Conservation (phyloP, 2,113 vertebrate genomes). For the Corapipo altera region DNA sequence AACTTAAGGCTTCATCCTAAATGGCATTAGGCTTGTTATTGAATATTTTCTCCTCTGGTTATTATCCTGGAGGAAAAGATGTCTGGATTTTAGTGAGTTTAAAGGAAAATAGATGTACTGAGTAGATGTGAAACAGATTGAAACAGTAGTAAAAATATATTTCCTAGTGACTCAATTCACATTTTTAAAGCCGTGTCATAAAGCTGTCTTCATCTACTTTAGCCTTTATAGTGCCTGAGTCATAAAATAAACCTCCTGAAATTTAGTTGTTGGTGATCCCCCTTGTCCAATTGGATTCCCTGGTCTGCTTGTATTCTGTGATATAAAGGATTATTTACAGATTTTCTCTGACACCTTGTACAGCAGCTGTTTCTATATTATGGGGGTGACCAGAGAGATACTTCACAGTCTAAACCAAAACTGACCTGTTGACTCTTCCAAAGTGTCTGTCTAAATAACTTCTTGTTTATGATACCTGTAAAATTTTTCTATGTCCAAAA, state of each 20-base stretch:
- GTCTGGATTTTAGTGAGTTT: neutral
- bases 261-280: neutral
- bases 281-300: neutral
- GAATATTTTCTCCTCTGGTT: neutral
- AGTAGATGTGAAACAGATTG: slow-evolving; percentile 36
- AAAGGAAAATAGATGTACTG: slow-evolving; percentile 5
- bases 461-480: neutral
- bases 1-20: neutral
- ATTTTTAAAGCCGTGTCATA: slow-evolving; percentile 2
- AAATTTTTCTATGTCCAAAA: neutral
- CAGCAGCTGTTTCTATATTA: neutral
- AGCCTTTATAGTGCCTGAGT: neutral
- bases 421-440: neutral
- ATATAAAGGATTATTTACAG: neutral
- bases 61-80: slow-evolving; percentile 9
- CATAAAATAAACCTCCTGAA: slow-evolving; percentile 9
- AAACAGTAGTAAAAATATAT: slow-evolving; percentile 48
- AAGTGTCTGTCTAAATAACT: neutral
- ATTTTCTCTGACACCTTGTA: neutral
- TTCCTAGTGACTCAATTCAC: slow-evolving; percentile 12
- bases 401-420: neutral
- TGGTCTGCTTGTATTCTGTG: neutral
- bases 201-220: slow-evolving; percentile 36
- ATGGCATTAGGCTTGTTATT: neutral
- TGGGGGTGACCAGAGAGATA: neutral